These are phyloP conservation scores for Archegozetes longisetosus DNA, from an alignment of 1,140 invertebrate genomes.

Conservation along the genomic window DNA sequence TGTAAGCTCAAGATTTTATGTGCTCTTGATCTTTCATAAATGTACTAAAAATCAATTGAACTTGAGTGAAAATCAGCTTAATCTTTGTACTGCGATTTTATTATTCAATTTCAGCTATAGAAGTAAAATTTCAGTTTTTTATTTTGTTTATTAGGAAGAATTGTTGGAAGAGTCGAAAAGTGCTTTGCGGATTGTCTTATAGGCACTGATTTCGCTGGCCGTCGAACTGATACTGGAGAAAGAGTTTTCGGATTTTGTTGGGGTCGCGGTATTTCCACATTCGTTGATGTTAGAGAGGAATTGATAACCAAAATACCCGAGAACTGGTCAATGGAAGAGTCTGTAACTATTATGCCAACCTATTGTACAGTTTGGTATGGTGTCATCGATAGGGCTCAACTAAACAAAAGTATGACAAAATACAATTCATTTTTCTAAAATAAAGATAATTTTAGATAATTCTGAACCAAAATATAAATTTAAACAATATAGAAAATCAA, in stretches of 20 bases:
- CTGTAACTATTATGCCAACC: constrained; percentile 76
- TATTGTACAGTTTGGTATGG: constrained; percentile 88
- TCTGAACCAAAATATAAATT: too few relatives aligned
- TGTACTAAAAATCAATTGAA: too few relatives aligned
- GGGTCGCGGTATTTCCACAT: constrained; percentile 75
- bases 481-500: too few relatives aligned
- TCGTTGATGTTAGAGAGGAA: constrained; percentile 55
- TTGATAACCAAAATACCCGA: constrained; percentile 83
- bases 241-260: constrained; percentile 82
- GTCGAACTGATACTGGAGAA: constrained; percentile 43
- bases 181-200: constrained; percentile 38
- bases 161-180: constrained; percentile 43
- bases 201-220: constrained; percentile 81
- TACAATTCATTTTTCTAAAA: too few relatives aligned
- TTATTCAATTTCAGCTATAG: too few relatives aligned
- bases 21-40: too few relatives aligned
- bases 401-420: constrained; percentile 65
- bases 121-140: constrained; percentile 82
- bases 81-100: too few relatives aligned
- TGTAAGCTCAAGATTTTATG: too few relatives aligned
- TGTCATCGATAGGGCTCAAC: constrained; percentile 58
- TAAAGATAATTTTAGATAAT: too few relatives aligned
- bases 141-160: constrained; percentile 36
- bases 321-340: constrained; percentile 73
- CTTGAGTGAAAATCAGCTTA: too few relatives aligned